Evolutionary conservation across 2,113 vertebrate genomes (phyloP).

Genomic region (Kryptolebias marmoratus): DNA sequence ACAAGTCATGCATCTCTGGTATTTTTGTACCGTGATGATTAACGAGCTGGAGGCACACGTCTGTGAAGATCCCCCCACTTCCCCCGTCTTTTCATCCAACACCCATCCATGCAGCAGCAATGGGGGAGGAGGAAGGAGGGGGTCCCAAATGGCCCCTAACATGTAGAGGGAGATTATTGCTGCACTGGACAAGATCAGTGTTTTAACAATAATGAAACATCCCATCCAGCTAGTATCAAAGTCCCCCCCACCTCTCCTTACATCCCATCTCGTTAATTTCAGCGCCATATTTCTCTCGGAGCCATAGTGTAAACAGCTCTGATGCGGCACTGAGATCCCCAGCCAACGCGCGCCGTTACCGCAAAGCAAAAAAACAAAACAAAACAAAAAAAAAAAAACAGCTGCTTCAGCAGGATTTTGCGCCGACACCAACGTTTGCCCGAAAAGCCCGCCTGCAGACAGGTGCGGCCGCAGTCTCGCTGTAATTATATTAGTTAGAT

Average conservation of each 20-base stretch:
- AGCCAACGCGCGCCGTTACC: background rate
- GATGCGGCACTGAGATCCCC: background rate
- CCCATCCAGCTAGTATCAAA: background rate
- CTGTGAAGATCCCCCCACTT: background rate
- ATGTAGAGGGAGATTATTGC: background rate
- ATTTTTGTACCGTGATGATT: background rate
- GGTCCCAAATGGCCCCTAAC: background rate
- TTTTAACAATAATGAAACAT: background rate
- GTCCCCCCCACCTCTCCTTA: background rate
- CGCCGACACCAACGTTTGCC: constrained; percentile 5
- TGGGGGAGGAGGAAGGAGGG: background rate
- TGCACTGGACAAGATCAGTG: background rate
- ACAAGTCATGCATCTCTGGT: background rate
- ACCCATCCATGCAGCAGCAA: background rate
- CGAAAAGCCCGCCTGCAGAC: background rate
- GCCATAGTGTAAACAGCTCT: background rate
- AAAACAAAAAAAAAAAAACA: no score
- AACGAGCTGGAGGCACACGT: background rate
- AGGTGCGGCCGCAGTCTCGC: background rate
- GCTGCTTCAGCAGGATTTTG: background rate
- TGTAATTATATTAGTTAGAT: constrained; percentile 4
- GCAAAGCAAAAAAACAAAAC: background rate
- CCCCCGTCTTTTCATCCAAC: background rate
- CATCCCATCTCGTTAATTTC: background rate
- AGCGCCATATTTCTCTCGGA: background rate